phyloP scores from a whole-genome alignment of 2,888 invertebrate species.

The Agapostemon virescens region DNA sequence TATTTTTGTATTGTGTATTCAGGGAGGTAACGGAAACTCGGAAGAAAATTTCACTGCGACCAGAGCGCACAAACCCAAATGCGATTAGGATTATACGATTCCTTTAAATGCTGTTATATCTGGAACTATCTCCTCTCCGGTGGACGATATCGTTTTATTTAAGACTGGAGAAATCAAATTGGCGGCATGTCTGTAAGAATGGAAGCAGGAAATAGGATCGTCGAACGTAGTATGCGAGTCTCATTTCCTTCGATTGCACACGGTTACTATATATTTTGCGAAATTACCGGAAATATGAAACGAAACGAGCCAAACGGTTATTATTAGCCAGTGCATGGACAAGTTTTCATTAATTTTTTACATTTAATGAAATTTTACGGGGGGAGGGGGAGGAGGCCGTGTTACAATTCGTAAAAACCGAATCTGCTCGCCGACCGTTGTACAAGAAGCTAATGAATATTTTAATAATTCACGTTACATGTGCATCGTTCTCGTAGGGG shows the following conservation, averaged over 20 bases:
- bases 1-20: not conserved
- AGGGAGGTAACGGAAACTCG: not conserved
- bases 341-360: conserved; percentile 13
- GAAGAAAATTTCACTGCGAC: not conserved
- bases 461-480: conserved; percentile 1
- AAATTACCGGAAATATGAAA: conserved; percentile 28
- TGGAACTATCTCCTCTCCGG: conserved; percentile 3
- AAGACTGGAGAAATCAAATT: conserved; percentile 21
- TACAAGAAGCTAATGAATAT: conserved; percentile 3
- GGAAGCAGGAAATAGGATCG: conserved; percentile 35
- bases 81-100: not conserved
- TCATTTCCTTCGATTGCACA: conserved; percentile 33
- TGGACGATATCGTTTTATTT: conserved; percentile 17
- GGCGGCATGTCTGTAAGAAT: conserved; percentile 17
- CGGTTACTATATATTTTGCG: conserved; percentile 26
- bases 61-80: not conserved
- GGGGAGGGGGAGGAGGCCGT: too few relatives aligned
- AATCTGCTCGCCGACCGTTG: not conserved
- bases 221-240: conserved; percentile 29
- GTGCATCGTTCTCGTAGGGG: not conserved
- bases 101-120: not conserved
- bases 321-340: conserved; percentile 21
- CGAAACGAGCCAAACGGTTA: conserved; percentile 3
- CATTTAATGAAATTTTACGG: conserved; percentile 14
- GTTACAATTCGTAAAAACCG: not conserved